Conservation (phyloP, 2,113 vertebrate genomes). For the Pterocles burchelli region DNA sequence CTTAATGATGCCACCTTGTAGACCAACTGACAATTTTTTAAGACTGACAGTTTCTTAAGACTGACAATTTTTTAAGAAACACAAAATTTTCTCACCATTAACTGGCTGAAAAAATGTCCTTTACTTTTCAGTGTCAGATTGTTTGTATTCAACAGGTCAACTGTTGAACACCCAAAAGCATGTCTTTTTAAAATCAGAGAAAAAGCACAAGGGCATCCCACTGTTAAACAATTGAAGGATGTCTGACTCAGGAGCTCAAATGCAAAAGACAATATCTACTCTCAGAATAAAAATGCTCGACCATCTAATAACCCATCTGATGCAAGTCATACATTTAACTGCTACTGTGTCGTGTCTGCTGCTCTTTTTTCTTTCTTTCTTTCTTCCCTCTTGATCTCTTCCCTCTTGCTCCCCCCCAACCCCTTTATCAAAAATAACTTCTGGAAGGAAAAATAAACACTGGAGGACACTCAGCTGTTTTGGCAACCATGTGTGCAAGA, state of each 20-base stretch:
- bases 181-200: neutral
- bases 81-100: neutral
- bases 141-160: neutral
- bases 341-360: neutral
- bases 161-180: neutral
- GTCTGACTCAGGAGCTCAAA: neutral
- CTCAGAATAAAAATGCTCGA: neutral
- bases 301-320: neutral
- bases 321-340: neutral
- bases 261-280: neutral
- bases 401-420: neutral
- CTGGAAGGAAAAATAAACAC: constrained; percentile 60
- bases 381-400: neutral
- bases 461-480: constrained; percentile 35
- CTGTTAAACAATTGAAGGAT: neutral
- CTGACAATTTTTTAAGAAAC: neutral
- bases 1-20: neutral
- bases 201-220: neutral
- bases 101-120: neutral
- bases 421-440: constrained; percentile 48
- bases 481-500: constrained; percentile 44
- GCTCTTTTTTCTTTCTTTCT: neutral
- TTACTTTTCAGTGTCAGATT: constrained; percentile 27
- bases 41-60: neutral
- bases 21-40: neutral